Evolutionary conservation across 2,113 vertebrate species (phyloP).

Genomic region (Zingel zingel): DNA sequence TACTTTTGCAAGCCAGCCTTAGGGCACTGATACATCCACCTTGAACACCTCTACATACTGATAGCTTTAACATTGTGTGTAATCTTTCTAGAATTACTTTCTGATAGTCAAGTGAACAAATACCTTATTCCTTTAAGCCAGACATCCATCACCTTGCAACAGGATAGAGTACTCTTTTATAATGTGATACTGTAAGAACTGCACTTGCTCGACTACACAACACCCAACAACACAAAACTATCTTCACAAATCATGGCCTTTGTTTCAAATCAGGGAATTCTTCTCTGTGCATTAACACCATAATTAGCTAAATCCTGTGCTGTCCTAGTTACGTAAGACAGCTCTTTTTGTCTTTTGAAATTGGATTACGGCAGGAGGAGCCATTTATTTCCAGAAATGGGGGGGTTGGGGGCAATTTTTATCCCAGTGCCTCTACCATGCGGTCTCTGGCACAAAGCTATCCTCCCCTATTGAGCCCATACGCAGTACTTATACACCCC

Average conservation of each 20-base stretch:
- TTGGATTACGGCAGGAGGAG: slow-evolving; percentile 72
- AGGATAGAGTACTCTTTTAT: slow-evolving; percentile 16
- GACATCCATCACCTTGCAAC: slow-evolving; percentile 24
- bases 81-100: slow-evolving; percentile 4
- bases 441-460: slow-evolving; percentile 44
- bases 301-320: slow-evolving; percentile 73
- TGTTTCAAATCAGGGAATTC: slow-evolving; percentile 62
- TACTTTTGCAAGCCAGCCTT: slow-evolving; percentile 31
- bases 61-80: slow-evolving; percentile 36
- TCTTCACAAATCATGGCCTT: slow-evolving; percentile 51
- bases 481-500: slow-evolving; percentile 54
- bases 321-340: slow-evolving; percentile 75
- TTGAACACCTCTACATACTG: slow-evolving; percentile 44
- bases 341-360: slow-evolving; percentile 77
- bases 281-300: slow-evolving; percentile 55
- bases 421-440: slow-evolving; percentile 25
- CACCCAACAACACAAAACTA: slow-evolving; percentile 30
- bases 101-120: slow-evolving; percentile 26
- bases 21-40: slow-evolving; percentile 22
- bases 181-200: background rate
- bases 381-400: slow-evolving; percentile 61
- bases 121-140: slow-evolving; percentile 3
- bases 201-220: slow-evolving; percentile 11
- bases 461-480: slow-evolving; percentile 50
- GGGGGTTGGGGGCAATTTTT: slow-evolving; percentile 41